Conservation (phyloP, 1,140 invertebrate species). For the Oryctes rhinoceros region DNA sequence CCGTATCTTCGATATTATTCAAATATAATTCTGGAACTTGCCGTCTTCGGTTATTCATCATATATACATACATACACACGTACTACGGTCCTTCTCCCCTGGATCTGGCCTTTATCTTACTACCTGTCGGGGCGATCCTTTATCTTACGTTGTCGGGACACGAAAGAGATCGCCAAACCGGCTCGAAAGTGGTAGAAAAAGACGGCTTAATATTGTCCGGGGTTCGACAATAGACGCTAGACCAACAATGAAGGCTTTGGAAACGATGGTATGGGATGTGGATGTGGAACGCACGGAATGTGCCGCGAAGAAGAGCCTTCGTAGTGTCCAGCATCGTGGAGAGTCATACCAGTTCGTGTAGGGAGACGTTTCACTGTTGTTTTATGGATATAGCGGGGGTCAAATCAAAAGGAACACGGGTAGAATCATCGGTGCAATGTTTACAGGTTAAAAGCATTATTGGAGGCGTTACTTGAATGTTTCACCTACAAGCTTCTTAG, state of each 20-base stretch:
- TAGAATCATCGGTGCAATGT: too few species aligned
- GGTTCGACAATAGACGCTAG: background rate
- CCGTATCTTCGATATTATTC: background rate
- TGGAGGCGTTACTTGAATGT: too few species aligned
- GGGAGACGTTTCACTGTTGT: too few species aligned
- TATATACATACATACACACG: background rate
- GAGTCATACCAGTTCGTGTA: too few species aligned
- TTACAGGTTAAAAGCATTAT: too few species aligned
- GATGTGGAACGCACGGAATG: background rate
- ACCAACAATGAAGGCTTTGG: background rate
- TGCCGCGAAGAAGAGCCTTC: background rate
- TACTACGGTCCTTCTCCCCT: background rate
- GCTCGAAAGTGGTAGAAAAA: background rate
- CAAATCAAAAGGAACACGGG: too few species aligned
- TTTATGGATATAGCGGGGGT: too few species aligned
- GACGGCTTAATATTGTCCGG: background rate
- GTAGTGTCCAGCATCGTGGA: too few species aligned
- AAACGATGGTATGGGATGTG: background rate
- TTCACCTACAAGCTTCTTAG: too few species aligned
- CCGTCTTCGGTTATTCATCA: background rate
- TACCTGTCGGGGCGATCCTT: background rate
- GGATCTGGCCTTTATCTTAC: background rate
- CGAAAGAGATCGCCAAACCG: background rate
- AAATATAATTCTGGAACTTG: background rate
- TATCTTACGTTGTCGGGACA: background rate